Evolutionary conservation across 92 coral and sea anemone species (phyloP), one percentile per base, ranked within the genome.

Genomic region (Porites evermanni): DNA sequence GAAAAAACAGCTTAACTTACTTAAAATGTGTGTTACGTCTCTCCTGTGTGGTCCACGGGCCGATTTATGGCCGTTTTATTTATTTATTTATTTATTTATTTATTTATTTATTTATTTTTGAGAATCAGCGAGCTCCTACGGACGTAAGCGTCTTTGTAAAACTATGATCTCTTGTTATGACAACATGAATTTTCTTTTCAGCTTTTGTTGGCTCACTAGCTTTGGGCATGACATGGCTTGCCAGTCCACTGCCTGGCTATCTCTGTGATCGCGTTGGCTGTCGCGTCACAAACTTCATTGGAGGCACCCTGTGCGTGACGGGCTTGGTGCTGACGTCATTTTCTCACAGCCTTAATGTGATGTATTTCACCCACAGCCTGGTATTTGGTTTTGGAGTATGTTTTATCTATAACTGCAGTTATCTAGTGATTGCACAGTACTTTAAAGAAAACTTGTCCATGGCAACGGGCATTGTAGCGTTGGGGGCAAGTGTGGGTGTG

Each of bases 311-410:
- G 10, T 86, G 82, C 68, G 53, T 77, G 18, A 26, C 53, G 20
- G 83, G 87, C 13, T n/a, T 90, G 21, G 52, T 59, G 11, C 63
- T 60, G 53, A 86, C 87, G 66, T 90, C 90, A 23, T 90, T 86
- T 65, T 84, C 74, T 12, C 79, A 66, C 1, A 64, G 74, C 56
- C 71, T 82, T 8, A 59, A 26, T 6, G 16, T 17, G 47, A 80
- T 90, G 54, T 90, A 86, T 72, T 64, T 80, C n/a, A 86, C 93
- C 7, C 86, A 85, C 67, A 77, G 93, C n/a, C 53, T 75, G 11
- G 71, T 90, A 19, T 86, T 54, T 69, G 93, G 93, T 21, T 20
- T 86, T 12, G 70, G 87, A 8, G 76, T 83, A 29, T 82, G 90
- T 23, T 23, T 78, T 7, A 74, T 90, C 26, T 64, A 74, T 23